Percentiles rank a stretch among this genome's conserved stretches.
Evolutionary conservation across 1,140 invertebrate species (phyloP).

Genomic region (Apolygus lucorum): DNA sequence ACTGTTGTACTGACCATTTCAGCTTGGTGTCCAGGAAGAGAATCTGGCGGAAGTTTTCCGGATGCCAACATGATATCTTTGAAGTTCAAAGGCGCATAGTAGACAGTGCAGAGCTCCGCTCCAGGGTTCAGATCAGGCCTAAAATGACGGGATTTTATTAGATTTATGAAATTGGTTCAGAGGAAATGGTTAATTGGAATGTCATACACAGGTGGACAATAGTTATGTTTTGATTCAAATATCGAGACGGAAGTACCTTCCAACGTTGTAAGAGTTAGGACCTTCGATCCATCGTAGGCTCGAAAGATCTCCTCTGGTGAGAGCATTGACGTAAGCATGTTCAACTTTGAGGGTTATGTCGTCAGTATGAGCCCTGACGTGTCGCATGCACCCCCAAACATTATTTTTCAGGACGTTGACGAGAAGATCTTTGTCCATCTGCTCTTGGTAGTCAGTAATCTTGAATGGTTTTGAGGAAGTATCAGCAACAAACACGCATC

Average conservation of each 20-base stretch:
- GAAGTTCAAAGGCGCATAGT: constrained; percentile 93
- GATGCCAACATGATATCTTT: constrained; percentile 95
- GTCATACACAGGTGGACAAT: not conserved
- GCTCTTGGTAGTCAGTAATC: constrained; percentile 35
- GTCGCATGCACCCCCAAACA: constrained; percentile 74
- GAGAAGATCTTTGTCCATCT: constrained; percentile 66
- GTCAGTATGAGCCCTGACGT: constrained; percentile 56
- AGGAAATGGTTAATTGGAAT: not conserved
- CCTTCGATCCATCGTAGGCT: constrained; percentile 91
- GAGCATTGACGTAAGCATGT: constrained; percentile 87
- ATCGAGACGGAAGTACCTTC: not conserved
- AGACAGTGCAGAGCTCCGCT: constrained; percentile 70
- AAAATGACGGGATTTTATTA: no score
- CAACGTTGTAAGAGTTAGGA: constrained; percentile 51
- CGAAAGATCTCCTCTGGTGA: constrained; percentile 81
- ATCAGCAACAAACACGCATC: constrained; percentile 28
- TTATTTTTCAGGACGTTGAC: constrained; percentile 72
- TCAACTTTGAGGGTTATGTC: constrained; percentile 48
- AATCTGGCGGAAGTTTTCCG: constrained; percentile 89
- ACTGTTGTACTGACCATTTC: constrained; percentile 42
- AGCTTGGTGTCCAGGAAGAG: constrained; percentile 78
- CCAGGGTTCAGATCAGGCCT: constrained; percentile 41
- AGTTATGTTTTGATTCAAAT: not conserved
- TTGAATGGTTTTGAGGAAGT: constrained; percentile 8
- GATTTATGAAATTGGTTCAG: not conserved